Evolutionary conservation across 2,888 invertebrate species (phyloP), one percentile per base, ranked within the genome.

Genomic region (Rutpela maculata): DNA sequence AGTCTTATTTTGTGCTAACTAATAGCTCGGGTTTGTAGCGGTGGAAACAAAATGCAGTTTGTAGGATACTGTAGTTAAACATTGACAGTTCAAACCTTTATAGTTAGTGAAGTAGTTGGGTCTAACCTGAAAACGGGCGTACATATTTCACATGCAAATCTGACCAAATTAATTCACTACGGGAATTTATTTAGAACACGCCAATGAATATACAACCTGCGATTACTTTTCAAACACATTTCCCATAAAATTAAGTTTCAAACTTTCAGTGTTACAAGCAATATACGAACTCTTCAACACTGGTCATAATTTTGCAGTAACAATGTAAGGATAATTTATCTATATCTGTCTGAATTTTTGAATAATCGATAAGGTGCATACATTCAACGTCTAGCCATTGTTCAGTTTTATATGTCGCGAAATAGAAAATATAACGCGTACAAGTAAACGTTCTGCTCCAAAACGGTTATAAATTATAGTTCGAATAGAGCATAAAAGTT

Each of bases 191-290:
- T 62, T 62, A 59, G 19, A 26, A 31, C 62, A 31, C 31, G 31
- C n/a, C 31, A 62, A 62, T 62, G 62, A 62, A 62, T 62, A 62
- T 31, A 62, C 22, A n/a, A n/a, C 62, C 11, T n/a, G 62, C n/a
- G 62, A 50, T 62, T 62, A 26, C 26, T 26, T 22, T 31, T 17
- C 26, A n/a, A 62, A 62, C 15, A 31, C 62, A 62, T 26, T 62
- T 62, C 31, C 62, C 22, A 62, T 35, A n/a, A 22, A 62, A 50
- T 50, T 50, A n/a, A n/a, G 7, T 50, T 50, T 6, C n/a, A 50
- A 50, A n/a, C 50, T 50, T 6, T n/a, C 43, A 15, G 4, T 43
- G 43, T 43, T 43, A 43, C 43, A 43, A 43, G 15, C 43, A 12
- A 15, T 43, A 12, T 43, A 15, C 15, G 15, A 43, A 2, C 12